phyloP scores from a whole-genome alignment of 1,140 invertebrate genomes.

The Limonius californicus region DNA sequence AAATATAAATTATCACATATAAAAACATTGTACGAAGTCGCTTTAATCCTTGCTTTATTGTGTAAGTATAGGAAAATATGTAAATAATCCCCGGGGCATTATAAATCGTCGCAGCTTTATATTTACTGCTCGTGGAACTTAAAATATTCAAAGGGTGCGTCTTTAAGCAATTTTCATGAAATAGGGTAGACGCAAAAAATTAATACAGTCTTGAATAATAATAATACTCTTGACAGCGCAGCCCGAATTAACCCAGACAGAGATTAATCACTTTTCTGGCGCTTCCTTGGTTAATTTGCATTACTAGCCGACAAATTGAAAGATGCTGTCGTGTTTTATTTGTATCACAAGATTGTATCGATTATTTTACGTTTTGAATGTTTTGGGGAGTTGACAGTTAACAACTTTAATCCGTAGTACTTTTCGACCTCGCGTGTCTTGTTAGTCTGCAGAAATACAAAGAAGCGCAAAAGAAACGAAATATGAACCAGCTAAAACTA shows the following conservation, averaged over 20 bases:
- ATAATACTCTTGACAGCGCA: constrained; percentile 7
- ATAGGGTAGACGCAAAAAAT: constrained; percentile 11
- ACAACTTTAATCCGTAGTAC: too few species aligned
- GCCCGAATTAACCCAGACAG: constrained; percentile 3
- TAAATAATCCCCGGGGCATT: constrained; percentile 3
- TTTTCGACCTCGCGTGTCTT: too few species aligned
- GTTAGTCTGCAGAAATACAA: too few species aligned
- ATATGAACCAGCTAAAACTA: too few species aligned
- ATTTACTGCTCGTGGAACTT: background rate
- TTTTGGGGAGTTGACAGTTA: too few species aligned
- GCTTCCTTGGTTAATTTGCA: constrained; percentile 12
- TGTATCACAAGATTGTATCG: background rate
- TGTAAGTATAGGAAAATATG: background rate
- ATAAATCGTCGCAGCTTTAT: constrained; percentile 7
- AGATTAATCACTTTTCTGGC: constrained; percentile 8
- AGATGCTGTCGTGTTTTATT: constrained; percentile 5
- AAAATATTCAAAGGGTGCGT: constrained; percentile 8
- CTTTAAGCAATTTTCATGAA: constrained; percentile 12
- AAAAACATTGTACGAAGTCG: too few species aligned
- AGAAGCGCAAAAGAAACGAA: too few species aligned
- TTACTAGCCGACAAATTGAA: constrained; percentile 10
- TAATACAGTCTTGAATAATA: constrained; percentile 14
- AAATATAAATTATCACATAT: too few species aligned
- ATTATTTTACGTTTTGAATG: too few species aligned
- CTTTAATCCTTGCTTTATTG: too few species aligned